Evolutionary conservation across 2,888 invertebrate genomes (phyloP).

Genomic region (Leucoma salicis): DNA sequence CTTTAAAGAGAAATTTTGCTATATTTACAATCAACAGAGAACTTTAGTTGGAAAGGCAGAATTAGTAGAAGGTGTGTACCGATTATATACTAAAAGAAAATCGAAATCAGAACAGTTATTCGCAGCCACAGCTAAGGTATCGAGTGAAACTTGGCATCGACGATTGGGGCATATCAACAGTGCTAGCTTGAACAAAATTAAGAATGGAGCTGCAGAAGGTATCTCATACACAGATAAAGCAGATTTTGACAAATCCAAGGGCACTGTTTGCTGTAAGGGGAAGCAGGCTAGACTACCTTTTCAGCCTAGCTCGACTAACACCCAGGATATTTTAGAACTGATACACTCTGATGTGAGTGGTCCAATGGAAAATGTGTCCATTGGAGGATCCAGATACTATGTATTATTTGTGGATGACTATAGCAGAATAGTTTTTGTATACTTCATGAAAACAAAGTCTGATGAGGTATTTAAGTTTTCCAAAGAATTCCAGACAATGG

Average conservation of each 20-base stretch:
- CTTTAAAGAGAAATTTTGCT: background rate
- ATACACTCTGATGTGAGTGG: background rate
- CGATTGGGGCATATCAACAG: slow-evolving; percentile 11
- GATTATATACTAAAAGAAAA: too few species aligned
- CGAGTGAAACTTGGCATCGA: slow-evolving; percentile 11
- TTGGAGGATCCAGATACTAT: slow-evolving; percentile 1
- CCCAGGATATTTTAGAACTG: background rate
- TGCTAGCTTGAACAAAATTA: slow-evolving; percentile 8
- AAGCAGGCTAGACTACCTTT: background rate
- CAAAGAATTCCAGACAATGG: background rate
- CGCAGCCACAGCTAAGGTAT: background rate
- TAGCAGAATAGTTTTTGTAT: background rate
- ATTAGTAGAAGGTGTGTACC: too few species aligned
- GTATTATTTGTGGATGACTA: background rate
- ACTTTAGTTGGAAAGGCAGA: too few species aligned
- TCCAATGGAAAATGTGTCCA: background rate
- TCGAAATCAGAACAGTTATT: background rate
- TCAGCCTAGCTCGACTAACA: background rate
- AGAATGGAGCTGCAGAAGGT: slow-evolving; percentile 2
- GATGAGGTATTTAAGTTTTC: background rate
- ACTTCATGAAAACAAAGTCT: slow-evolving; percentile 2
- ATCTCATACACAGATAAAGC: background rate
- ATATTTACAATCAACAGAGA: background rate
- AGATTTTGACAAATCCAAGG: background rate
- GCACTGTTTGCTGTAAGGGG: slow-evolving; percentile 1